phyloP scores from a whole-genome alignment of 2,113 vertebrate species.

The Zapus hudsonius region DNA sequence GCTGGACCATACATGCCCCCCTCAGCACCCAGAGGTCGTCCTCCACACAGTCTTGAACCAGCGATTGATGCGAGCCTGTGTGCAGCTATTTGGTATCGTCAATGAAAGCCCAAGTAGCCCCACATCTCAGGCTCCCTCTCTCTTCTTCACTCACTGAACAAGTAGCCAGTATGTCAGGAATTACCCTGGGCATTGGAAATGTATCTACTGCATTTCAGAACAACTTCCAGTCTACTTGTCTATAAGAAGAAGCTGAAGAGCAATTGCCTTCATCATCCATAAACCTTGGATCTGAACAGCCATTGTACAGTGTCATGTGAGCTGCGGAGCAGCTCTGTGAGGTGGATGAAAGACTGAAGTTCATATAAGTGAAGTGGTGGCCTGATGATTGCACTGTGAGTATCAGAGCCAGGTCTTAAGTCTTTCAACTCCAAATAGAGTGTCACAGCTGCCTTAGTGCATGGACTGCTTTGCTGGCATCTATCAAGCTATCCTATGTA shows the following conservation, averaged over 20 bases:
- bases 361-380: background rate
- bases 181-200: background rate
- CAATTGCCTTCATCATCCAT: background rate
- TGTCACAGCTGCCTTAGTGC: background rate
- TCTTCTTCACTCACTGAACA: background rate
- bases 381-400: background rate
- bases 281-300: background rate
- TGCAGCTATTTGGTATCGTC: background rate
- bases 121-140: background rate
- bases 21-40: background rate
- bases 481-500: background rate
- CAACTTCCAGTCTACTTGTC: background rate
- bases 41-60: background rate
- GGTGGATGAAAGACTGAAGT: background rate
- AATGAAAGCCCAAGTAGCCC: background rate
- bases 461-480: background rate
- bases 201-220: background rate
- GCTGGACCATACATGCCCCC: background rate
- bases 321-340: background rate
- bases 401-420: background rate
- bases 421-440: background rate
- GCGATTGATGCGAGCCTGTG: background rate
- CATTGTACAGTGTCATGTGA: background rate
- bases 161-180: slow-evolving; percentile 4
- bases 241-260: background rate